Base-by-base conservation (phyloP, 2,888 invertebrate genomes). In the Pachymerium ferrugineum region DNA sequence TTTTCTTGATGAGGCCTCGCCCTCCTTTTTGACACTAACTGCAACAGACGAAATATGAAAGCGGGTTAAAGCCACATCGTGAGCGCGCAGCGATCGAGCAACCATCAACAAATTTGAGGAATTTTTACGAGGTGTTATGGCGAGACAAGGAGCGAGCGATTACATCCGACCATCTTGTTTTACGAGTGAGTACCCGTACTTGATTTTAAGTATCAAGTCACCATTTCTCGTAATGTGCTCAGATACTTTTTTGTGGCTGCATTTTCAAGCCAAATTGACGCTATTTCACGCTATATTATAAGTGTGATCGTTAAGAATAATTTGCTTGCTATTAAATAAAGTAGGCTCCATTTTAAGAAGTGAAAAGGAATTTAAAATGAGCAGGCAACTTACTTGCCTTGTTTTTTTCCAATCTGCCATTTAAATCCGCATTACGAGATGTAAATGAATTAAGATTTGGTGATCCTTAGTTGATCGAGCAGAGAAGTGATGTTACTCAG, bases 1-100 rank as follows among this genome's bases (percentile, higher is more conserved):
- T 62, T 62, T 62, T 62, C 25, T 62, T 62, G 62, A 62, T 62
- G 62, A 62, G 62, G 62, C 62, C 62, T 62, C 62, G 62, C 62
- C 62, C 62, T 28, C 62, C 62, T 62, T 28, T 28, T 62, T 62
- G 62, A 62, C 62, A 62, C 62, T 62, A 62, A 62, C 62, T 25
- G 62, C 62, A 62, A 62, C 62, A 62, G 62, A 62, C 62, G 62
- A 62, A 62, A 62, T 62, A 62, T 62, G 62, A 62, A 62, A 62
- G 62, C 62, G 25, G 62, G 62, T 62, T 62, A 62, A 62, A 62
- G 28, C 28, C 62, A 62, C 62, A 62, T 62, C 62, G 62, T 28
- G 25, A 10, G 28, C 62, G 28, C 28, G 28, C 25, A 62, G 62
- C 62, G 28, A 62, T 62, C 62, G 62, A 62, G 62, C 62, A 25